Base-by-base conservation (phyloP, 2,888 invertebrate genomes). In the Cephus pygmeus region DNA sequence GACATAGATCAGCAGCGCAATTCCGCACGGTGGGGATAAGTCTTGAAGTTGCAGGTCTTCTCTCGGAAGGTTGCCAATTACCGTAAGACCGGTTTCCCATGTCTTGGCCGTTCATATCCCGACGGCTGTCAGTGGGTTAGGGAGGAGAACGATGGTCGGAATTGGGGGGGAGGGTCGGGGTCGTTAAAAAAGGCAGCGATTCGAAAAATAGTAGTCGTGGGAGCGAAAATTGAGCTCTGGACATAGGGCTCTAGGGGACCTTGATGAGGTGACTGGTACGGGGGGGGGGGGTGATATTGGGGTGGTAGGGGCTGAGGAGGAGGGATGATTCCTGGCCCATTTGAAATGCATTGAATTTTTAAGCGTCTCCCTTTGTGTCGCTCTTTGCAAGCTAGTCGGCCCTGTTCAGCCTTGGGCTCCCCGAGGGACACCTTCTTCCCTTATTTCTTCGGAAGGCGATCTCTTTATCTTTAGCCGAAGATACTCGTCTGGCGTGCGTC, bases 311-410 rank as follows among this genome's bases (percentile, higher is more conserved):
- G 30, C 12, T 1, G 31, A 33, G 31, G 31, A 30, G 12, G 12
- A 30, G 71, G 30, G 71, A 23, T 9, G 85, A 88, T 87, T 87
- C 82, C 79, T 84, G 84, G 84, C 86, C 90, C 89, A 90, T 90
- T 90, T 90, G 88, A 89, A 91, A 91, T 91, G 91, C 91, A 91
- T 91, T 90, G 91, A 91, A 91, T 91, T 91, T 91, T 90, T 88
- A 89, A 91, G 90, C 87, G 86, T 74, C 79, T 83, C 82, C 84
- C 87, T 89, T 88, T 88, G 86, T 88, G 82, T 73, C 76, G 76
- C 79, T 82, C 81, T 79, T 82, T 69, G 69, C 69, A 80, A 81
- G 83, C 84, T 79, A 82, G 81, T 71, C 79, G 79, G 82, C 81
- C 84, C 84, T 86, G 81, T 83, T 82, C 79, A 78, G 76, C 77